Base-by-base conservation (phyloP, 2,797 vertebrate genomes). In the Anolis apletophallus region DNA sequence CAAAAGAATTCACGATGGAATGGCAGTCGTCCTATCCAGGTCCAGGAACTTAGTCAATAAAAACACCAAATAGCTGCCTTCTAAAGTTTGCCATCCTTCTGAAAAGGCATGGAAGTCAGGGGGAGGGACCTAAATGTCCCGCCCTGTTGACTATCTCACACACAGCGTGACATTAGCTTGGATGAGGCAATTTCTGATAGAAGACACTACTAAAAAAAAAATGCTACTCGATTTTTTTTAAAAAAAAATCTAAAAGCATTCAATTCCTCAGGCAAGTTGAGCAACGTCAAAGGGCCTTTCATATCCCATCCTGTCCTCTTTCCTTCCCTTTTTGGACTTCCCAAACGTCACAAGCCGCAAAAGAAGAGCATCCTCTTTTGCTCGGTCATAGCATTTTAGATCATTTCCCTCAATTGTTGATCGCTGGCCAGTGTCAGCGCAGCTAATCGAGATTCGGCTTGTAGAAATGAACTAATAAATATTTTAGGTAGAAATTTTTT, bases 261-360 rank as follows among this genome's bases (percentile, higher is more conserved):
- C 75, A 21, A 50, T 34, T 69, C 80, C n/a, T 14, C 19, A 26
- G 10, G 23, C 3, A 9, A 46, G n/a, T 80, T 86, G 81, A 46
- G 69, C 76, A 88, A 88, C 6, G 9, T 10, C 6, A 23, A 52
- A 72, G 21, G 26, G 19, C 34, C 17, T 68, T 55, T 74, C 13
- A 10, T 68, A 40, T 23, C 7, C 7, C 36, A 71, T 61, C 23
- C 54, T 52, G 29, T 21, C 73, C 32, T 34, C 8, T 3, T 73
- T 80, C 76, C 81, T 78, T 83, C 75, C 74, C 64, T n/a, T 78
- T 77, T 77, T 55, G 17, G 23, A 74, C 79, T 75, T 86, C 79
- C 85, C 34, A 54, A 54, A 36, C 40, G 46, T 83, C 86, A 87
- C 74, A n/a, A 78, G 52, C 40, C 6, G 26, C 67, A 78, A 83